Evolutionary conservation across 2,797 vertebrate genomes (phyloP), one percentile per base, ranked within the genome.

Genomic region (Botia kubotai): DNA sequence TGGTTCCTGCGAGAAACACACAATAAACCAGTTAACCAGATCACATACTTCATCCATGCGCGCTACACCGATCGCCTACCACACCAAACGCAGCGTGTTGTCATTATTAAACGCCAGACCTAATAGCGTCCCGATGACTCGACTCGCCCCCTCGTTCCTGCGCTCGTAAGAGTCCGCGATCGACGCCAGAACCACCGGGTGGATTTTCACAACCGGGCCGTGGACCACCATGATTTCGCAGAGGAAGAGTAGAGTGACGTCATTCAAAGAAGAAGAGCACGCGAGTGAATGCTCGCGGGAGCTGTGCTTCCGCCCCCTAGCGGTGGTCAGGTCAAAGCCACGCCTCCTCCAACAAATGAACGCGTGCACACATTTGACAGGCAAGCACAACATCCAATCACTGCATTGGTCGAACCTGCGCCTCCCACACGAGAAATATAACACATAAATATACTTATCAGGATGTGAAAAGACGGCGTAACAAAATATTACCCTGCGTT

Each of bases 121-220:
- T 77, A 99, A 87, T 80, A 99, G 85, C 0, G 98, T 99, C n/a
- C 98, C 97, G 65, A 99, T 99, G 10, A 98, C 97, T 2, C 97
- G 93, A 60, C 94, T 97, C 12, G 98, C 97, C 2, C 97, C 97
- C 57, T 98, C 97, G 82, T 98, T 99, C 80, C 98, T 94, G 57
- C 97, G 91, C 92, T 99, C 98, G 79, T 97, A 98, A 4, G 97
- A 98, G 91, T 99, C 98, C 76, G 93, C 95, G 86, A 98, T 97
- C 36, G 97, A 97, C 21, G 96, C 95, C 60, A 98, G 89, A 83
- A 98, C 97, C 48, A 99, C 98, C 3, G 97, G 97, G 87, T 98
- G 98, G 78, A 99, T 94, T 83, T 96, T 95, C 89, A 99, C 97
- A 86, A 96, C 91, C 5, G 96, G 96, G 62, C 97, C 97, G 75